Percentiles rank a stretch among this genome's conserved stretches.
Conservation (phyloP, 2,888 invertebrate species). For the Griposia aprilina region DNA sequence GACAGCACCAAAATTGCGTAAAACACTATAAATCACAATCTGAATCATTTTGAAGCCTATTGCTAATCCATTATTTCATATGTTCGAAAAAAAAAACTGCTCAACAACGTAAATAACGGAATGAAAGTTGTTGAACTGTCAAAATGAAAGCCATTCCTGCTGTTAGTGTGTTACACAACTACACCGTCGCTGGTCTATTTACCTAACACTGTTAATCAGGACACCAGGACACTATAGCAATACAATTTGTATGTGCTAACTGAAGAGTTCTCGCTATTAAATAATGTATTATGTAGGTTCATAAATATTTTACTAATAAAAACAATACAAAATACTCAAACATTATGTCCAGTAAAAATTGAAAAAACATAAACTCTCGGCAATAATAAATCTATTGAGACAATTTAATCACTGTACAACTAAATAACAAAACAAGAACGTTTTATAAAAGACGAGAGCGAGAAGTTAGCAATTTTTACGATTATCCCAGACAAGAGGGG, state of each 20-base stretch:
- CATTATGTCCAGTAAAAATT: background rate
- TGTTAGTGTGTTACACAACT: too few species aligned
- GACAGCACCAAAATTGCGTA: background rate
- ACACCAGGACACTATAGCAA: background rate
- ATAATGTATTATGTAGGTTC: background rate
- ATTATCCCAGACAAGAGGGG: slow-evolving; percentile 71
- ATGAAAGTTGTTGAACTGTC: too few species aligned
- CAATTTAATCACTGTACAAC: slow-evolving; percentile 14
- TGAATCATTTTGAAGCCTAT: too few species aligned
- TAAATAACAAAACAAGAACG: slow-evolving; percentile 41
- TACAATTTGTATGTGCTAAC: background rate
- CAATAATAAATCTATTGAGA: slow-evolving; percentile 25
- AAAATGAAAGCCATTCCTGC: too few species aligned
- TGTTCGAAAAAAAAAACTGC: too few species aligned
- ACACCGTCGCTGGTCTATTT: background rate
- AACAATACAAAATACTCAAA: background rate
- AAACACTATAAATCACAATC: too few species aligned
- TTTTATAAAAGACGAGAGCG: slow-evolving; percentile 56
- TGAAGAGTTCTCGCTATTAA: background rate
- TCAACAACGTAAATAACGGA: too few species aligned
- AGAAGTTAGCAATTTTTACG: slow-evolving; percentile 74
- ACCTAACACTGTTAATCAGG: background rate
- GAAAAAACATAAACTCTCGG: slow-evolving; percentile 19
- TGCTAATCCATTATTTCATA: too few species aligned
- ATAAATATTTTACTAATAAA: background rate